Conservation (phyloP, 2,797 vertebrate genomes). For the Sus cebifrons region DNA sequence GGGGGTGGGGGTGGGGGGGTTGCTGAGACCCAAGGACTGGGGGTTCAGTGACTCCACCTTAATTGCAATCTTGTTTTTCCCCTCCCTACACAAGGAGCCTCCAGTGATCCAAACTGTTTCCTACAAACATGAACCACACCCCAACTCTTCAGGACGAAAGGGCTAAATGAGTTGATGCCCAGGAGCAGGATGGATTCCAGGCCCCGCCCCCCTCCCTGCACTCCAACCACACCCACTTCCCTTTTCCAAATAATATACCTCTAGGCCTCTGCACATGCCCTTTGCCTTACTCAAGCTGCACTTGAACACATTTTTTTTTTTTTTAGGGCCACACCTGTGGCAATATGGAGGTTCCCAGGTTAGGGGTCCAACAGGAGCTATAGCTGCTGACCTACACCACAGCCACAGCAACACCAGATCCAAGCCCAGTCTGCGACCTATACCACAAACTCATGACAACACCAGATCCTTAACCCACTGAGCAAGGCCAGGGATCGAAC, state of each 20-base stretch:
- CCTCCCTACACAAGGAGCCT: no score
- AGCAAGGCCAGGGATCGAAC: no score
- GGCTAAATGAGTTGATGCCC: not conserved
- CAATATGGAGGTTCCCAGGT: no score
- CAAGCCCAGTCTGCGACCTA: no score
- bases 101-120: not conserved
- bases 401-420: no score
- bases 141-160: not conserved
- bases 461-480: no score
- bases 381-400: no score
- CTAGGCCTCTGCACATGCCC: rapidly evolving
- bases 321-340: no score
- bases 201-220: not conserved
- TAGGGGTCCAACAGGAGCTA: no score
- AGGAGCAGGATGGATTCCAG: not conserved
- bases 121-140: not conserved
- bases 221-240: not conserved
- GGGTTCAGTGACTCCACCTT: not conserved
- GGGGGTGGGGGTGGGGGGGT: no score
- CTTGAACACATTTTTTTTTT: no score
- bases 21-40: not conserved
- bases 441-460: no score
- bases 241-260: not conserved
- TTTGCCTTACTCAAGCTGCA: not conserved
- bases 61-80: not conserved